These are phyloP conservation scores for Xiphophorus couchianus DNA, from an alignment of 2,113 vertebrate genomes.

Conservation along the genomic window DNA sequence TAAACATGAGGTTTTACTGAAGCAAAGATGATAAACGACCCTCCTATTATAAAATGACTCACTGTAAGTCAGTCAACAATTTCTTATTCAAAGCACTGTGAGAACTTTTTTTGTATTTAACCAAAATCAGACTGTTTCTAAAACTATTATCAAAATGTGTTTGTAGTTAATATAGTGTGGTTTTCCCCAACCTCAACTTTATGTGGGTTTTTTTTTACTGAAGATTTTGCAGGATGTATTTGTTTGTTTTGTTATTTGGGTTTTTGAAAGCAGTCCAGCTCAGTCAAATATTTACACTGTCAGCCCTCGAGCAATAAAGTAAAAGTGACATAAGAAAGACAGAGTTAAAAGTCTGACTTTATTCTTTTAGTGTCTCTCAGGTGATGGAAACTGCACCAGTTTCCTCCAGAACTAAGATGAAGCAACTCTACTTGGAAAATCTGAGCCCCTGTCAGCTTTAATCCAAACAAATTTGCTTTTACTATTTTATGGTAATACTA, in stretches of 20 bases:
- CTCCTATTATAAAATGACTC: not conserved
- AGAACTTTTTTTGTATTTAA: not conserved
- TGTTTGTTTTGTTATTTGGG: not conserved
- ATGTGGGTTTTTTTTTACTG: constrained; percentile 11
- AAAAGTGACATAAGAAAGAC: not conserved
- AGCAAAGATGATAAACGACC: not conserved
- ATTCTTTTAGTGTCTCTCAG: constrained; percentile 21
- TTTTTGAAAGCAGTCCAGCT: not conserved
- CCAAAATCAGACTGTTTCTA: not conserved
- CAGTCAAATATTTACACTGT: not conserved
- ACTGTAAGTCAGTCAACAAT: not conserved
- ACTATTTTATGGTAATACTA: not conserved
- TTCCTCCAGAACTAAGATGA: constrained; percentile 47
- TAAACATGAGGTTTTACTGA: not conserved
- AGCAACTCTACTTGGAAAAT: constrained; percentile 41
- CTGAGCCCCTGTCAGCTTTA: constrained; percentile 30
- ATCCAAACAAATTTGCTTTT: constrained; percentile 18
- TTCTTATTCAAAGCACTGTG: not conserved
- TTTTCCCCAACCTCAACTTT: not conserved
- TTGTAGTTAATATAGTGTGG: constrained; percentile 3
- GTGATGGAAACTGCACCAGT: constrained; percentile 50
- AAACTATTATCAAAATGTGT: not conserved
- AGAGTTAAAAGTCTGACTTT: constrained; percentile 13
- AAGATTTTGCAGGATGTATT: not conserved
- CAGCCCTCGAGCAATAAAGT: not conserved